These are phyloP conservation scores for Entosphenus tridentatus DNA, from an alignment of 2,113 vertebrate genomes.

Conservation along the genomic window DNA sequence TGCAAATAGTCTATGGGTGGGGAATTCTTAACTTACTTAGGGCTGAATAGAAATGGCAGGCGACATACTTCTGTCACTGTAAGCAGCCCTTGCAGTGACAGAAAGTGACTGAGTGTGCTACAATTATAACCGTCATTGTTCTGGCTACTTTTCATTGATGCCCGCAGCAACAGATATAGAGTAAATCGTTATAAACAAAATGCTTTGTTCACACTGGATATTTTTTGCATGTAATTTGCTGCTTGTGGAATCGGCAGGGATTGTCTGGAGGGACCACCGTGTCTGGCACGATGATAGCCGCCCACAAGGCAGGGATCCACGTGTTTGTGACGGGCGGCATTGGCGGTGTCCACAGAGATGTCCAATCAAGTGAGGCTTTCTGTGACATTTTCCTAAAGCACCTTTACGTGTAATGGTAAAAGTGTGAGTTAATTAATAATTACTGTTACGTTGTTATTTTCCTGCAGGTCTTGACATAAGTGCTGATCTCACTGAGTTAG, in stretches of 20 bases:
- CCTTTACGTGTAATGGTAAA: neutral
- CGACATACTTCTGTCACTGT: too few species aligned
- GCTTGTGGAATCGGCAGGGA: slow-evolving; percentile 21
- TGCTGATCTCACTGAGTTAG: slow-evolving; percentile 56
- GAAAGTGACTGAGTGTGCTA: too few species aligned
- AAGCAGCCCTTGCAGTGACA: too few species aligned
- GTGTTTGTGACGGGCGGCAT: slow-evolving; percentile 66
- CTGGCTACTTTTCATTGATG: too few species aligned
- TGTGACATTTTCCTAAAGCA: neutral
- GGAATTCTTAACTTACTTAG: too few species aligned
- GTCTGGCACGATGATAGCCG: slow-evolving; percentile 51
- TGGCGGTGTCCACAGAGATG: slow-evolving; percentile 53
- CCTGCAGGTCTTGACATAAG: slow-evolving; percentile 52
- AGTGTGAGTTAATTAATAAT: neutral
- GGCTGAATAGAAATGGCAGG: too few species aligned
- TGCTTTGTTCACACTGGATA: too few species aligned
- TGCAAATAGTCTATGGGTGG: too few species aligned
- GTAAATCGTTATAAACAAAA: too few species aligned
- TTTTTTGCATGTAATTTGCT: slow-evolving; percentile 7
- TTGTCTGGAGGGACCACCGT: slow-evolving; percentile 57
- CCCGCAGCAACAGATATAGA: too few species aligned
- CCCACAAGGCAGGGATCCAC: slow-evolving; percentile 38
- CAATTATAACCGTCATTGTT: too few species aligned
- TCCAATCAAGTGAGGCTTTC: slow-evolving; percentile 33
- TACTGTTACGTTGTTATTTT: neutral